These are phyloP conservation scores for Nanger granti DNA, from an alignment of 2,113 vertebrate genomes.

Conservation along the genomic window DNA sequence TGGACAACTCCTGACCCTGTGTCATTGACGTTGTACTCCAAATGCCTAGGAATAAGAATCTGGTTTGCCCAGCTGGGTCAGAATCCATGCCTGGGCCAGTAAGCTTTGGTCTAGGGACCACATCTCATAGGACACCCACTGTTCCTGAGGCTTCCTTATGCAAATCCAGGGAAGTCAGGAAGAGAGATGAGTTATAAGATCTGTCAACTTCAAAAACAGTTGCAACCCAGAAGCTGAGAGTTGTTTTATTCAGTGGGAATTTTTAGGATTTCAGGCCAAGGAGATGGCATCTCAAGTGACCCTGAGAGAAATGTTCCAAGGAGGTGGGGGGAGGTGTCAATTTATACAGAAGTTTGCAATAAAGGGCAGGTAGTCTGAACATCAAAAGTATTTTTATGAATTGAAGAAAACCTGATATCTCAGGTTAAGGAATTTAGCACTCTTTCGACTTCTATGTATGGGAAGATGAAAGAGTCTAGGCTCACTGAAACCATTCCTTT, in stretches of 20 bases:
- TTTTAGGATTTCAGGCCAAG: background rate
- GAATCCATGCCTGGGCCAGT: background rate
- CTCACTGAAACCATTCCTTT: background rate
- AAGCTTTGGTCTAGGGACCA: background rate
- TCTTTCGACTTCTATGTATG: fast-evolving
- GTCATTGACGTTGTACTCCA: background rate
- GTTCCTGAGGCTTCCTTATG: background rate
- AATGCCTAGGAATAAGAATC: background rate
- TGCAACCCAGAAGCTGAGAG: background rate
- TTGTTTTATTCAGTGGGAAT: background rate
- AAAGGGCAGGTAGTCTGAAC: background rate
- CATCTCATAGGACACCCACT: background rate
- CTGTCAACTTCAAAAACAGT: background rate
- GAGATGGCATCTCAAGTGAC: background rate
- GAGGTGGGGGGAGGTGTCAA: background rate
- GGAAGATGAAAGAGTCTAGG: background rate
- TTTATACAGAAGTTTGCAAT: background rate
- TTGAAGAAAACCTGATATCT: background rate
- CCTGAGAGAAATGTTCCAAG: background rate
- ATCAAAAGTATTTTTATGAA: background rate
- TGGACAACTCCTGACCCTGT: background rate
- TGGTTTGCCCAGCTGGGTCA: background rate
- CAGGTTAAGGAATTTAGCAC: background rate
- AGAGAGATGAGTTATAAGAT: background rate
- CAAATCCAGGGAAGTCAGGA: background rate